Base-by-base conservation (phyloP, 2,113 vertebrate species). In the Cyrtonyx montezumae region DNA sequence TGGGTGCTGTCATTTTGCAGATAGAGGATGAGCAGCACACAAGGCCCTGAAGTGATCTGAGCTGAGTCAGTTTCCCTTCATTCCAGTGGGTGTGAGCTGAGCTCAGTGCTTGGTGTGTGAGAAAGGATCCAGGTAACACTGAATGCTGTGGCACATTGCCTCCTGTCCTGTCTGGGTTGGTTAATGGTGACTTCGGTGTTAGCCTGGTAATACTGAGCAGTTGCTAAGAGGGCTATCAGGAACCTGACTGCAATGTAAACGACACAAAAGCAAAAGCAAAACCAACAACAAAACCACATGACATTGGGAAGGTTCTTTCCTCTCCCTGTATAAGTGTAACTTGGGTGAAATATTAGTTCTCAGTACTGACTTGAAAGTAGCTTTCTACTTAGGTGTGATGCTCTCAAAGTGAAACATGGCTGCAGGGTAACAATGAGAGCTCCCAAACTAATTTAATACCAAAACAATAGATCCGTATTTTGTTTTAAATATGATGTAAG, bases 381-480 rank as follows among this genome's bases (percentile, higher is more conserved):
- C 28, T 79, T 65, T 93, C 63, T 88, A 21, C 43, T 58, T 87
- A 62, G 59, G 9, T 62, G 32, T 20, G 51, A 76, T 75, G 30
- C 9, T 88, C 43, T 62, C 58, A 58, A 90, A 69, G 66, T 75
- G 53, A 96, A 84, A 80, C 11, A 25, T 10, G 70, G 66, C 66
- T 87, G 84, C 6, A 8, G 48, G 51, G 16, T 69, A 88, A 78
- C n/a, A 71, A n/a, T 30, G 13, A 43, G 56, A 88, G 49, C 21
- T 76, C 67, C 49, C 40, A 79, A 84, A 94, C 2, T 5, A 81
- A 87, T 81, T 87, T 84, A 78, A 71, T 84, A 71, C n/a, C 34
- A 81, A 89, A 87, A 61, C 32, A 92, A 86, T 92, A 74, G 9
- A 86, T 86, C 42, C 70, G 73, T 86, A 81, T 92, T 94, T 88